phyloP scores from a whole-genome alignment of 2,888 invertebrate genomes.

The Scaeva pyrastri region DNA sequence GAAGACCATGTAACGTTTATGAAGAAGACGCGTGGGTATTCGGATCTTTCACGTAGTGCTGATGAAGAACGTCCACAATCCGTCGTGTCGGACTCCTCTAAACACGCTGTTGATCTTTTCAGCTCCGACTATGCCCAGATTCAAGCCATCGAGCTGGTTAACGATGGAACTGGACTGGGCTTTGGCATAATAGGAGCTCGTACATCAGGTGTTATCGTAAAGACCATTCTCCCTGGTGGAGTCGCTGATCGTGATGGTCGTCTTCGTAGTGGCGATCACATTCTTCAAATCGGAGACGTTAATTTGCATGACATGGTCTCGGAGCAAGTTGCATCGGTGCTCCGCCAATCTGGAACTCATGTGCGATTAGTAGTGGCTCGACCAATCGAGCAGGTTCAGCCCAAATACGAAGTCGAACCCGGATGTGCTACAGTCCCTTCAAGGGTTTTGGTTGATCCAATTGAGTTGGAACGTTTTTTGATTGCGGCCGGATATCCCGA shows the following conservation, averaged over 20 bases:
- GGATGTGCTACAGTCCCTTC: slow-evolving; percentile 87
- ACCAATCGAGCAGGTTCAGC: slow-evolving; percentile 90
- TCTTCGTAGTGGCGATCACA: slow-evolving; percentile 98
- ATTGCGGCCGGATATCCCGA: slow-evolving; percentile 92
- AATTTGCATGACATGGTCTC: slow-evolving; percentile 98
- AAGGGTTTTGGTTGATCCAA: slow-evolving; percentile 93
- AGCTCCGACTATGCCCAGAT: slow-evolving; percentile 98
- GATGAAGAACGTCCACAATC: slow-evolving; percentile 86
- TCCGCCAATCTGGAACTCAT: slow-evolving; percentile 97
- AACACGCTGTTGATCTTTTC: slow-evolving; percentile 89
- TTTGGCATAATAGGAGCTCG: slow-evolving; percentile 99
- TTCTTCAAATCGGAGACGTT: slow-evolving; percentile 97
- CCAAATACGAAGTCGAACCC: slow-evolving; percentile 85
- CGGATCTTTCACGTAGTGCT: slow-evolving; percentile 77
- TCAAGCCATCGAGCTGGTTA: slow-evolving; percentile 98
- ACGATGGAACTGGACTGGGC: slow-evolving; percentile 98
- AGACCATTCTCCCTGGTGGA: slow-evolving; percentile 98
- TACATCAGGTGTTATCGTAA: slow-evolving; percentile 99
- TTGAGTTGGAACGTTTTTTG: slow-evolving; percentile 93
- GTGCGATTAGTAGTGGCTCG: slow-evolving; percentile 97
- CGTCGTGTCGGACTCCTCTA: slow-evolving; percentile 85
- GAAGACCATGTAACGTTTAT: slow-evolving; percentile 81
- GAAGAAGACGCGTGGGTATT: slow-evolving; percentile 88
- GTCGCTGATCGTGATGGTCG: slow-evolving; percentile 99
- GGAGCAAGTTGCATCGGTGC: slow-evolving; percentile 97